Conservation (phyloP, 2,113 vertebrate genomes). For the Paramormyrops kingsleyae region DNA sequence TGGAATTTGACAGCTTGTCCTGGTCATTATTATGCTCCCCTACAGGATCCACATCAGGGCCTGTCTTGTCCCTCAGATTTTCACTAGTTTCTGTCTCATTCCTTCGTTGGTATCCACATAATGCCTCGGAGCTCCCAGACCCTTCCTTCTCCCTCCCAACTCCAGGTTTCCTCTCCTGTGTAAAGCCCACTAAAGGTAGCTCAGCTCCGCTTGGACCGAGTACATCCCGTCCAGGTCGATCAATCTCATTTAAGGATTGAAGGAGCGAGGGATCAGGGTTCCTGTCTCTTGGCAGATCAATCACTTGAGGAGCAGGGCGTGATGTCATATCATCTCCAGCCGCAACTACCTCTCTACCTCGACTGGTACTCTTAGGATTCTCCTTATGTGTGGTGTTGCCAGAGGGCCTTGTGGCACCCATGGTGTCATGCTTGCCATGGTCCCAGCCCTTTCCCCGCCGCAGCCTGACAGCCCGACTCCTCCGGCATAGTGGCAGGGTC, state of each 20-base stretch:
- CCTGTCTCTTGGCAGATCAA: conserved; percentile 34
- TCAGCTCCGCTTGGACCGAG: conserved; percentile 31
- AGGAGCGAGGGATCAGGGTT: conserved; percentile 34
- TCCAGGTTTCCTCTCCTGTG: conserved; percentile 59
- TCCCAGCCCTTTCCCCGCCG: conserved; percentile 67
- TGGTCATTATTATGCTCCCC: conserved; percentile 44
- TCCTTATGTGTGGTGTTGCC: conserved; percentile 35
- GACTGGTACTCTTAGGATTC: not conserved
- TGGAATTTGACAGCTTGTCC: conserved; percentile 52
- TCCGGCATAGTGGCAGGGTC: conserved; percentile 69
- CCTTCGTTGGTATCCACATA: conserved; percentile 29
- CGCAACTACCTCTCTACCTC: not conserved
- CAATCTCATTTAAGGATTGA: conserved; percentile 45
- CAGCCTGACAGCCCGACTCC: conserved; percentile 65
- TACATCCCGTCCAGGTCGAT: conserved; percentile 34
- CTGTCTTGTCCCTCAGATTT: conserved; percentile 26
- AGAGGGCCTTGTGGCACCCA: conserved; percentile 37
- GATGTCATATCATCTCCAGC: conserved; percentile 1
- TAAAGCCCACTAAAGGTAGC: conserved; percentile 39
- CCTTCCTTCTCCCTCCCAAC: conserved; percentile 60
- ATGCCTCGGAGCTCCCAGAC: conserved; percentile 26
- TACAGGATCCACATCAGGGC: conserved; percentile 28
- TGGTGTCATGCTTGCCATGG: conserved; percentile 52
- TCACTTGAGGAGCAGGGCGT: conserved; percentile 28
- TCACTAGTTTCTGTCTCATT: conserved; percentile 33